phyloP scores from a whole-genome alignment of 2,797 vertebrate species.

The Characodon lateralis region DNA sequence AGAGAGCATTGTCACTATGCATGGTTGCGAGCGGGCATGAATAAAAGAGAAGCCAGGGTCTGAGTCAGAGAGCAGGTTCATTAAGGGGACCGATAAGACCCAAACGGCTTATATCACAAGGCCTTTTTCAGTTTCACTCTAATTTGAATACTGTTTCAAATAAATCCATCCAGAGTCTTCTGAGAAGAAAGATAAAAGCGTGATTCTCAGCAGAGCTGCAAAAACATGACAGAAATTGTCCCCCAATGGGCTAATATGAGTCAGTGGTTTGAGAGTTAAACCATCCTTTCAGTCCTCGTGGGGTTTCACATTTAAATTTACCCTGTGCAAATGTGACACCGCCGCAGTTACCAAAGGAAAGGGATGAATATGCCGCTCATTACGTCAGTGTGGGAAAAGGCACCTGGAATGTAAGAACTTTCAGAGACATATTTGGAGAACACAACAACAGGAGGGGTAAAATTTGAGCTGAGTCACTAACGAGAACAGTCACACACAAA shows the following conservation, averaged over 20 bases:
- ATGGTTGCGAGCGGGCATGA: slow-evolving; percentile 12
- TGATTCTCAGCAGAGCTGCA: slow-evolving; percentile 48
- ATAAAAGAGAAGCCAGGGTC: slow-evolving; percentile 22
- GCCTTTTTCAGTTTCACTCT: slow-evolving; percentile 45
- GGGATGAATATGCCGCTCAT: not conserved
- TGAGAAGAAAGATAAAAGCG: slow-evolving; percentile 56
- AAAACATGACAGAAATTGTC: slow-evolving; percentile 19
- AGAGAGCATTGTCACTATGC: slow-evolving; percentile 18
- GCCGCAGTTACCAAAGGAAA: not conserved
- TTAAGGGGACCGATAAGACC: slow-evolving; percentile 26
- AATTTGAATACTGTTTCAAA: slow-evolving; percentile 51
- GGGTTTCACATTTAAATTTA: slow-evolving; percentile 56
- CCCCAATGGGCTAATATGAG: slow-evolving; percentile 51
- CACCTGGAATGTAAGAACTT: not conserved
- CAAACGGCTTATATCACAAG: slow-evolving; percentile 29
- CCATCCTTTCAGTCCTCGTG: slow-evolving; percentile 23
- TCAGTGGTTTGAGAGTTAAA: slow-evolving; percentile 61
- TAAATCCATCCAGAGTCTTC: slow-evolving; percentile 40
- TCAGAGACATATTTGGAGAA: not conserved
- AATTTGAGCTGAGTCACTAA: slow-evolving; percentile 1
- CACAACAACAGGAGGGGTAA: not conserved
- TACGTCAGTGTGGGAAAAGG: not conserved
- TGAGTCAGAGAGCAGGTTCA: slow-evolving; percentile 41
- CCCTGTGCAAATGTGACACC: slow-evolving; percentile 14
- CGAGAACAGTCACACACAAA: not conserved